These are phyloP conservation scores for Chelidonichthys spinosus DNA, from an alignment of 2,797 vertebrate genomes.

Conservation along the genomic window DNA sequence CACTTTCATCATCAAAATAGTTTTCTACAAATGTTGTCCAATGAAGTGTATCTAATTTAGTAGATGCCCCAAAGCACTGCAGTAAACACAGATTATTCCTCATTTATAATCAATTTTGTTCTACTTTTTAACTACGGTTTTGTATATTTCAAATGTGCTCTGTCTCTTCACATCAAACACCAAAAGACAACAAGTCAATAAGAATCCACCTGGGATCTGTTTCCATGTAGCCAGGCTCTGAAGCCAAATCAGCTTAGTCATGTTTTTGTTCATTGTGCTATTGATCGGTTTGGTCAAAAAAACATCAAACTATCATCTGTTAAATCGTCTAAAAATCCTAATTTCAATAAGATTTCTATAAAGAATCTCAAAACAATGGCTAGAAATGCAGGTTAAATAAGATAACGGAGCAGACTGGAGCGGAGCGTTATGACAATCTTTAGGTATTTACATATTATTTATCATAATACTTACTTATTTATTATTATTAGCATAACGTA, in stretches of 20 bases:
- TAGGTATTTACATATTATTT: too few relatives aligned
- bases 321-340: neutral
- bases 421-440: too few relatives aligned
- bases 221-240: slow-evolving; percentile 22
- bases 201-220: slow-evolving; percentile 45
- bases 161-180: slow-evolving; percentile 38
- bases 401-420: too few relatives aligned
- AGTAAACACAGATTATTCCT: slow-evolving; percentile 23
- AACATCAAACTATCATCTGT: too few relatives aligned
- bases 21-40: slow-evolving; percentile 3
- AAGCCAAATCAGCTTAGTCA: slow-evolving; percentile 31
- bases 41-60: neutral
- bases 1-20: neutral
- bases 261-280: slow-evolving; percentile 12
- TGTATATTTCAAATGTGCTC: slow-evolving; percentile 28
- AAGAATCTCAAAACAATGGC: slow-evolving; percentile 22
- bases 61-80: neutral
- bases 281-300: too few relatives aligned
- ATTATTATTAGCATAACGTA: too few relatives aligned
- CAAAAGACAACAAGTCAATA: slow-evolving; percentile 53
- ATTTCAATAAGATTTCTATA: slow-evolving; percentile 14
- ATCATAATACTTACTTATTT: too few relatives aligned
- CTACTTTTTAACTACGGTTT: slow-evolving; percentile 15
- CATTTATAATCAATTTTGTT: slow-evolving; percentile 40
- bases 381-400: neutral